Evolutionary conservation across 64 coral and sea anemone genomes (phyloP).

Genomic region (Pachyseris speciosa): DNA sequence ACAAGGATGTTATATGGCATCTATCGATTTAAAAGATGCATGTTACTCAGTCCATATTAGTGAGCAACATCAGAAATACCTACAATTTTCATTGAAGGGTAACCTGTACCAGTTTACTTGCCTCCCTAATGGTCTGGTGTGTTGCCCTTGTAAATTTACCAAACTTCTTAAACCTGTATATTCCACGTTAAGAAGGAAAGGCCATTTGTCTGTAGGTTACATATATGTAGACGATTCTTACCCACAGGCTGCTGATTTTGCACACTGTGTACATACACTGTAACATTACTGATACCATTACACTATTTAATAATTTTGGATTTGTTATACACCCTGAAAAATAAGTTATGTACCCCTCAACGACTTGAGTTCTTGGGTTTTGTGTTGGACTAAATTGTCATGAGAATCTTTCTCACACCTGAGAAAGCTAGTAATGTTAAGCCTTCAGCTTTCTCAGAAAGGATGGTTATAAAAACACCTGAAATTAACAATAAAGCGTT

Average conservation of each 20-base stretch:
- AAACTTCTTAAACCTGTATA: conserved; percentile 46
- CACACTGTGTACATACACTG: conserved; percentile 3
- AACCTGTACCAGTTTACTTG: conserved; percentile 48
- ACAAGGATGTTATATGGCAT: conserved; percentile 13
- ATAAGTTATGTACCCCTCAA: conserved; percentile 32
- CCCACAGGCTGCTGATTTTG: conserved; percentile 17
- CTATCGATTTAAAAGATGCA: not conserved
- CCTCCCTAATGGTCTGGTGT: conserved; percentile 27
- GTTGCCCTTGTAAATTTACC: conserved; percentile 34
- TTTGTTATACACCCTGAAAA: conserved; percentile 62
- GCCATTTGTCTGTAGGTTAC: conserved; percentile 32
- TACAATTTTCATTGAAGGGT: conserved; percentile 37
- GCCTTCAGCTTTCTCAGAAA: too few relatives aligned
- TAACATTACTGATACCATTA: conserved; percentile 43
- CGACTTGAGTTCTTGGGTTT: conserved; percentile 55
- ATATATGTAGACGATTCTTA: conserved; percentile 58
- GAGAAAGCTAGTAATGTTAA: conserved; percentile 20
- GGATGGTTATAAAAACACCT: too few relatives aligned
- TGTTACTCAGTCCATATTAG: not conserved
- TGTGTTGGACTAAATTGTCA: conserved; percentile 17
- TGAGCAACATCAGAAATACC: not conserved
- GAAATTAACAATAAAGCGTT: too few relatives aligned
- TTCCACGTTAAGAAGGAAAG: conserved; percentile 13
- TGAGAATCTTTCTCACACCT: conserved; percentile 32
- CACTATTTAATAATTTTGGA: conserved; percentile 11